Percentiles rank a stretch among this genome's conserved stretches.
phyloP scores from a whole-genome alignment of 2,888 invertebrate species.

The Brachynemurus nebulosus region DNA sequence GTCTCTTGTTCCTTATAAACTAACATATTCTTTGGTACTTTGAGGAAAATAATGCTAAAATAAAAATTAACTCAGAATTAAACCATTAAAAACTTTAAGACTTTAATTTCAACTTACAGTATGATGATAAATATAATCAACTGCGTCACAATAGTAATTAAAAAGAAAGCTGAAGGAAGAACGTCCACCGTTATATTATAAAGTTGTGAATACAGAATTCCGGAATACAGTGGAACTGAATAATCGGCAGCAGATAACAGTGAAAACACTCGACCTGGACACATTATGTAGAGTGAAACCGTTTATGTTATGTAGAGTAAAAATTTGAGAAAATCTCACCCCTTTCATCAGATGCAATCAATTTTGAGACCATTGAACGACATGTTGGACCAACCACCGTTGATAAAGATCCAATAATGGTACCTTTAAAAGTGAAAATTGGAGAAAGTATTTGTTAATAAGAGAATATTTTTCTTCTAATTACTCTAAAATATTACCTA shows the following conservation, averaged over 20 bases:
- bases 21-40: constrained; percentile 15
- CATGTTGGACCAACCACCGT: constrained; percentile 66
- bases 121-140: constrained; percentile 46
- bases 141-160: constrained; percentile 58
- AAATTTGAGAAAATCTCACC: constrained; percentile 31
- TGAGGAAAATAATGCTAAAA: constrained; percentile 19
- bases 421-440: constrained; percentile 35
- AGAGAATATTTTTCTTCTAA: no score
- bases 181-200: constrained; percentile 53
- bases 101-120: constrained; percentile 47
- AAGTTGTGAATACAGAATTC: constrained; percentile 55
- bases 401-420: constrained; percentile 56
- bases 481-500: no score
- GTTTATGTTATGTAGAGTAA: background rate
- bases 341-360: constrained; percentile 54
- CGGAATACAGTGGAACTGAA: constrained; percentile 60
- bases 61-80: background rate
- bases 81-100: background rate
- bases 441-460: background rate
- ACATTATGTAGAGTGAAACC: constrained; percentile 3
- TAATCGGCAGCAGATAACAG: constrained; percentile 68
- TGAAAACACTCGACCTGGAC: constrained; percentile 59
- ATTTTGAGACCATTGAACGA: constrained; percentile 69
- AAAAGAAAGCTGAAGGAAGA: constrained; percentile 47
- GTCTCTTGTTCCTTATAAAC: constrained; percentile 18